Evolutionary conservation across 2,113 vertebrate species (phyloP).

Genomic region (Eonycteris spelaea): DNA sequence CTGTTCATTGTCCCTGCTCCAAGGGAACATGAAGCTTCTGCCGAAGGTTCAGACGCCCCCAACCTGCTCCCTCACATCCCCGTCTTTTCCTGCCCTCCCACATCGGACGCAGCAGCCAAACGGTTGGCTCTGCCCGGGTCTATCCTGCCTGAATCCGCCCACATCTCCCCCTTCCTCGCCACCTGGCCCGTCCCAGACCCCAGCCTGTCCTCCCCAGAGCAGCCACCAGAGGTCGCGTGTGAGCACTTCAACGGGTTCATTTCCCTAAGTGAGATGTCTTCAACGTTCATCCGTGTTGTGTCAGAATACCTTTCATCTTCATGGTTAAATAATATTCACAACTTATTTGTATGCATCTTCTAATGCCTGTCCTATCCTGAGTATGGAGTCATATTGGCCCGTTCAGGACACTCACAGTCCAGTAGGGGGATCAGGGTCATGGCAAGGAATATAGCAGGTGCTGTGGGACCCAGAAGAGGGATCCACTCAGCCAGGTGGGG

Average conservation of each 20-base stretch:
- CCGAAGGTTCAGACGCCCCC: background rate
- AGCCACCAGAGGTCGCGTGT: background rate
- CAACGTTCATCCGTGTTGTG: background rate
- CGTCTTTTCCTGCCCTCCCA: no score
- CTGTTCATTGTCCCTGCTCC: background rate
- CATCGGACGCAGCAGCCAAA: background rate
- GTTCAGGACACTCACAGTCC: background rate
- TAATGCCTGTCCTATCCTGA: background rate
- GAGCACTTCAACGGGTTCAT: background rate
- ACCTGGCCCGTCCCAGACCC: no score
- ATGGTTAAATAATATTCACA: background rate
- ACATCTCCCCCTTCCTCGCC: background rate
- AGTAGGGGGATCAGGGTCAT: background rate
- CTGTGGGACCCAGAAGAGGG: background rate
- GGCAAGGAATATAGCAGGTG: background rate
- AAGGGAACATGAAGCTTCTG: background rate
- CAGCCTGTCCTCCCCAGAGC: background rate
- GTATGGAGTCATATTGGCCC: background rate
- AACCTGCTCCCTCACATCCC: background rate
- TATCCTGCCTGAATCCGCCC: background rate
- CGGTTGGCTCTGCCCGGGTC: background rate
- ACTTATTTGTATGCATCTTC: background rate
- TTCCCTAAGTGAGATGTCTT: background rate
- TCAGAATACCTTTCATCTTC: background rate
- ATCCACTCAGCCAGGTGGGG: background rate